A percentile compares a stretch with the other conserved stretches of the same genome.
Evolutionary conservation across 1,140 invertebrate species (phyloP).

Genomic region (Augochlora pura): DNA sequence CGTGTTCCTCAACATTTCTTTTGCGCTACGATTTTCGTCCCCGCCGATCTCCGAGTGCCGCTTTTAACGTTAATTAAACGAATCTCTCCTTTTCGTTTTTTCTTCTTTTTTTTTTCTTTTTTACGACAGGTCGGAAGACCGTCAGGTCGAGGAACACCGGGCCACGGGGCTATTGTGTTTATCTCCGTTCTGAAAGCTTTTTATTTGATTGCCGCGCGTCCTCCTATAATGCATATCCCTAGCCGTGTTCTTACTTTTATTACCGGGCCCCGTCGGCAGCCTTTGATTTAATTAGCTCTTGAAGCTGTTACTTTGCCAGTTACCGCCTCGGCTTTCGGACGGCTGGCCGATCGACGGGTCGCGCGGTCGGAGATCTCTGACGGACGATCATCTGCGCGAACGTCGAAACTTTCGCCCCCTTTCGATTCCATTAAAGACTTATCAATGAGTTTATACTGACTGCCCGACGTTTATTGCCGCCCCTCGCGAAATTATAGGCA

Average conservation of each 20-base stretch:
- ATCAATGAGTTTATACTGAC: too few species aligned
- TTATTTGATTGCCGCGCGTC: conserved; percentile 76
- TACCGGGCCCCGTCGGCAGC: conserved; percentile 75
- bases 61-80: conserved; percentile 44
- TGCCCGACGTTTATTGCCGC: too few species aligned
- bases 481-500: too few species aligned
- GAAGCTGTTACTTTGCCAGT: conserved; percentile 63
- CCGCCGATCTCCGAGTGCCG: conserved; percentile 10
- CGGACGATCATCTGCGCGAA: too few species aligned
- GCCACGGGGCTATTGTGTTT: conserved; percentile 34
- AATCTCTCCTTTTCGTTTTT: not conserved
- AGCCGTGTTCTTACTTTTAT: conserved; percentile 77
- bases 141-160: conserved; percentile 21
- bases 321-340: conserved; percentile 28
- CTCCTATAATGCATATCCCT: conserved; percentile 73
- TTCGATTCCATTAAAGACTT: too few species aligned
- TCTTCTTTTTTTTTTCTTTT: not conserved
- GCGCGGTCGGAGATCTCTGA: too few species aligned
- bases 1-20: too few species aligned
- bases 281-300: conserved; percentile 78
- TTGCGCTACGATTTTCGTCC: too few species aligned
- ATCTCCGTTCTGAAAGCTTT: conserved; percentile 69
- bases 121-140: conserved; percentile 37
- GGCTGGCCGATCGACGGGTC: not conserved
- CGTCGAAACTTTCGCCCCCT: too few species aligned